Evolutionary conservation across 2,113 vertebrate species (phyloP).

Genomic region (Acanthochromis polyacanthus): DNA sequence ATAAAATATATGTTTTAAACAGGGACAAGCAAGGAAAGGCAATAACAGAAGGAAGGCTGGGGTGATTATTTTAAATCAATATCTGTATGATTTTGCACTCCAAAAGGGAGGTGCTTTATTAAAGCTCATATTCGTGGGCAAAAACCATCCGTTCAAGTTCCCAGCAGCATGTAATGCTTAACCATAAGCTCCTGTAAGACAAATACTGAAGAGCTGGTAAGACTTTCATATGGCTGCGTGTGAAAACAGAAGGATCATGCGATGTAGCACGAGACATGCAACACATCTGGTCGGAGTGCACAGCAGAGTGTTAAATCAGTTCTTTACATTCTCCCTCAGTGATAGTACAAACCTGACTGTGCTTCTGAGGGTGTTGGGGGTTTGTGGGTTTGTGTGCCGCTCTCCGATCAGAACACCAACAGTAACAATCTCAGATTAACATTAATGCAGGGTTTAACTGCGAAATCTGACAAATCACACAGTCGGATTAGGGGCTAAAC

Average conservation of each 20-base stretch:
- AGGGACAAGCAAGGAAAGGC: neutral
- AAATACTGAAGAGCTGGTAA: conserved; percentile 1
- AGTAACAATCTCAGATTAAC: conserved; percentile 77
- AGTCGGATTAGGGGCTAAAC: conserved; percentile 71
- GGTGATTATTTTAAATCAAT: neutral
- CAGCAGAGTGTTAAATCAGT: conserved; percentile 11
- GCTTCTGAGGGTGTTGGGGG: neutral
- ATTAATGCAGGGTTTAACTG: conserved; percentile 75
- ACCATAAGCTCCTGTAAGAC: neutral
- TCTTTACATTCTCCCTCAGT: conserved; percentile 19
- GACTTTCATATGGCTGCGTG: neutral
- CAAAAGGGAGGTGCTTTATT: too few relatives aligned
- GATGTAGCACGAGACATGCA: conserved; percentile 7
- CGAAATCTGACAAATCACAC: conserved; percentile 78
- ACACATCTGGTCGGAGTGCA: conserved; percentile 35
- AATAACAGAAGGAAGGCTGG: neutral
- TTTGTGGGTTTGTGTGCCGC: conserved; percentile 35
- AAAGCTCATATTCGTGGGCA: neutral
- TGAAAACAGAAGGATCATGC: conserved; percentile 11
- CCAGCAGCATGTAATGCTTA: neutral
- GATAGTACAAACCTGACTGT: neutral
- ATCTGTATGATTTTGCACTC: neutral
- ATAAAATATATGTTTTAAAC: neutral
- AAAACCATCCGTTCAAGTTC: too few relatives aligned
- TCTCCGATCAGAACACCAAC: conserved; percentile 51